Percentiles rank a stretch among this genome's conserved stretches.
These are phyloP conservation scores for Clarias gariepinus DNA, from an alignment of 2,113 vertebrate species.

Conservation along the genomic window DNA sequence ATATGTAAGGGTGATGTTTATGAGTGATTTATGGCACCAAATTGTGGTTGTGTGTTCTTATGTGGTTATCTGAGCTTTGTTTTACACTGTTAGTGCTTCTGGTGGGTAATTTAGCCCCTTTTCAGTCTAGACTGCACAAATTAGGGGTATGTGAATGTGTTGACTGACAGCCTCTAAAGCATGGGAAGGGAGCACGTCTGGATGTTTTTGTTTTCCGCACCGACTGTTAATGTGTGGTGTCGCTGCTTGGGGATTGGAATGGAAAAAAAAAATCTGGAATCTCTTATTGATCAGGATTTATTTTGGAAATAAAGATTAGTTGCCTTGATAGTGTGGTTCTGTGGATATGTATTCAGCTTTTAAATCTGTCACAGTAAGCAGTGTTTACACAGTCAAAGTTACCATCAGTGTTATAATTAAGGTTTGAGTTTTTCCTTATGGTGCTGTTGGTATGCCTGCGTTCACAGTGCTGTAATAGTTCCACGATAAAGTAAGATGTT, in stretches of 20 bases:
- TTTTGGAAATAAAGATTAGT: background rate
- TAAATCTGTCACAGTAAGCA: background rate
- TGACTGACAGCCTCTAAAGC: slow-evolving; percentile 52
- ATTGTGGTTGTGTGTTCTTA: slow-evolving; percentile 61
- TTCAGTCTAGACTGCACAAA: slow-evolving; percentile 70
- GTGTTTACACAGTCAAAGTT: background rate
- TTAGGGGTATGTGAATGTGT: slow-evolving; percentile 56
- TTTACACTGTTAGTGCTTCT: slow-evolving; percentile 57
- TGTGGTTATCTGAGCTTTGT: slow-evolving; percentile 63
- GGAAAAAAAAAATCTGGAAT: background rate
- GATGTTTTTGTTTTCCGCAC: slow-evolving; percentile 6
- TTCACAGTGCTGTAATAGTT: background rate
- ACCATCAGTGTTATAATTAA: background rate
- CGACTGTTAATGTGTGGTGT: background rate
- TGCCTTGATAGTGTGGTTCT: background rate
- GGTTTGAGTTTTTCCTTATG: background rate
- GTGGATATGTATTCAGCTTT: background rate
- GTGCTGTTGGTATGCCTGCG: background rate
- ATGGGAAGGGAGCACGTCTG: background rate
- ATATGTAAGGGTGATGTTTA: slow-evolving; percentile 51
- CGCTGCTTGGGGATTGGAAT: background rate
- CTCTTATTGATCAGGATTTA: background rate
- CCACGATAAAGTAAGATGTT: background rate
- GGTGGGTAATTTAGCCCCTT: slow-evolving; percentile 42
- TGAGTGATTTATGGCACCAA: slow-evolving; percentile 66